phyloP scores from a whole-genome alignment of 1,140 invertebrate species.

The Ceratoteleas bidentatus region DNA sequence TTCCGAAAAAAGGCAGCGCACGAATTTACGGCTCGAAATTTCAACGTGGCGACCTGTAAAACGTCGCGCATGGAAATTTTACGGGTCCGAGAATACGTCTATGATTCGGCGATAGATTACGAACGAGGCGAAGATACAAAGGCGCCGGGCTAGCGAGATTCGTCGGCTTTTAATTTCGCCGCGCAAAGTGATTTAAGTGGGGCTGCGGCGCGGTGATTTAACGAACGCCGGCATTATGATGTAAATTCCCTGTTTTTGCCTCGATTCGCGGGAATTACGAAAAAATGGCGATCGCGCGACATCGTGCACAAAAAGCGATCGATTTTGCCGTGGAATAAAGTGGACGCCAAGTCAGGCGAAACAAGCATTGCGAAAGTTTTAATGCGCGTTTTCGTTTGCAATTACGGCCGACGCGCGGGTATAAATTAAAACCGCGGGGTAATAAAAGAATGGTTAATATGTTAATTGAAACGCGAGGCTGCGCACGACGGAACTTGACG shows the following conservation, averaged over 20 bases:
- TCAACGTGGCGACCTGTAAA: constrained; percentile 22
- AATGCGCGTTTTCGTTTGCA: constrained; percentile 26
- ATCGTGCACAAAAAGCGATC: too few relatives aligned
- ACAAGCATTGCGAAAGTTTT: constrained; percentile 11
- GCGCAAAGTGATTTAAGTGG: background rate
- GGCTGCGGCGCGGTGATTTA: too few relatives aligned
- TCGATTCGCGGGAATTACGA: too few relatives aligned
- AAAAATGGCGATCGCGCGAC: too few relatives aligned
- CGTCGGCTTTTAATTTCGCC: background rate
- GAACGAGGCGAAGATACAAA: constrained; percentile 1
- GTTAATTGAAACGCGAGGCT: constrained; percentile 18
- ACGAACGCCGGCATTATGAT: too few relatives aligned
- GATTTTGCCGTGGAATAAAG: too few relatives aligned
- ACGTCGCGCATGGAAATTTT: constrained; percentile 47
- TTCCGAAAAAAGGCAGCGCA: too few relatives aligned
- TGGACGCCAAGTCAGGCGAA: background rate
- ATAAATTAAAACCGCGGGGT: constrained; percentile 15
- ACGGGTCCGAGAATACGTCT: constrained; percentile 19
- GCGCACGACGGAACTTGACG: background rate
- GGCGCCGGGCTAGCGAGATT: background rate
- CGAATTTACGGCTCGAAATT: too few relatives aligned
- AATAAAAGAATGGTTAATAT: constrained; percentile 34
- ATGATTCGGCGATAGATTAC: constrained; percentile 41
- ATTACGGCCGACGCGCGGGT: constrained; percentile 4
- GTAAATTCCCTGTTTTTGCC: too few relatives aligned